These are phyloP conservation scores for Oophaga pumilio DNA, from an alignment of 2,113 vertebrate genomes.

Conservation along the genomic window DNA sequence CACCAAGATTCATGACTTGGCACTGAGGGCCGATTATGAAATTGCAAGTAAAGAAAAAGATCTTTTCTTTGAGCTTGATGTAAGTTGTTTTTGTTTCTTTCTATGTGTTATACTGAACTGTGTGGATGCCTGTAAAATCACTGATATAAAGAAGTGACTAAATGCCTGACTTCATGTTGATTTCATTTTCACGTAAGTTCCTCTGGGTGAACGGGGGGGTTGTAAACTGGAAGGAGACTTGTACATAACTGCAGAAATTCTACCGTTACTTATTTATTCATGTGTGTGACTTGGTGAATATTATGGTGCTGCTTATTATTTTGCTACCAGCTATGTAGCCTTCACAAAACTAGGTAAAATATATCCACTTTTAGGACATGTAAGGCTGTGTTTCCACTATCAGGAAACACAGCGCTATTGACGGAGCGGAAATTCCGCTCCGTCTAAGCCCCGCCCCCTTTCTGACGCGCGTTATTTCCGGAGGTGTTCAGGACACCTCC, in stretches of 20 bases:
- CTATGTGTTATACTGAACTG: constrained; percentile 16
- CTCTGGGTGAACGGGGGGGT: background rate
- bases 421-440: too few relatives aligned
- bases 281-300: background rate
- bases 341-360: background rate
- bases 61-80: constrained; percentile 97
- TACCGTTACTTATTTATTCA: background rate
- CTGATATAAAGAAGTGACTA: constrained; percentile 22
- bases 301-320: background rate
- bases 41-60: constrained; percentile 98
- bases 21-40: constrained; percentile 96
- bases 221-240: background rate
- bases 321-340: background rate
- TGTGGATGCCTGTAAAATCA: constrained; percentile 11
- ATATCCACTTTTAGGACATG: background rate
- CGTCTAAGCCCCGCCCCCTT: too few relatives aligned
- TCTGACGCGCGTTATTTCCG: too few relatives aligned
- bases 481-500: too few relatives aligned
- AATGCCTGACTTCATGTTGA: constrained; percentile 20
- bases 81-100: constrained; percentile 74
- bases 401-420: too few relatives aligned
- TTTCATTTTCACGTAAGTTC: constrained; percentile 22
- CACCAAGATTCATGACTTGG: constrained; percentile 98
- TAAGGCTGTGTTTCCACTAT: background rate
- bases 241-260: background rate